phyloP scores from a whole-genome alignment of 2,113 vertebrate genomes.

The Grammomys surdaster region DNA sequence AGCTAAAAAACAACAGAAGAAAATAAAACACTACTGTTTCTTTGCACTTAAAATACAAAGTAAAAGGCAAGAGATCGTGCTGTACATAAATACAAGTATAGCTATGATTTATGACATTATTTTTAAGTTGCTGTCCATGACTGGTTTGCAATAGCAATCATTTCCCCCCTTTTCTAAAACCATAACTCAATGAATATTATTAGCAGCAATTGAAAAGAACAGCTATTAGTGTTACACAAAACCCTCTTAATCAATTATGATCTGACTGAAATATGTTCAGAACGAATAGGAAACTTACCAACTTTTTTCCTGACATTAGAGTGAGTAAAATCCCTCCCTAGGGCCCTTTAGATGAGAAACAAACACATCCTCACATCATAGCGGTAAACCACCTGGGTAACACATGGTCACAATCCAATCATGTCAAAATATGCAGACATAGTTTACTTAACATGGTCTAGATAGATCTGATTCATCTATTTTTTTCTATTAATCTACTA shows the following conservation, averaged over 20 bases:
- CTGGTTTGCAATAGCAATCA: slow-evolving; percentile 80
- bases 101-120: slow-evolving; percentile 84
- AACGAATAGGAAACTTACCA: slow-evolving; percentile 73
- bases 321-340: slow-evolving; percentile 78
- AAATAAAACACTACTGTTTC: slow-evolving; percentile 78
- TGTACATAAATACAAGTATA: slow-evolving; percentile 89
- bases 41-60: slow-evolving; percentile 81
- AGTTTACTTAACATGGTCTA: not conserved
- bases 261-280: slow-evolving; percentile 77
- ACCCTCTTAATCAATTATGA: slow-evolving; percentile 73
- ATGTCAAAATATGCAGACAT: slow-evolving; percentile 13
- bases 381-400: not conserved
- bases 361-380: not conserved
- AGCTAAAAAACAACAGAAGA: slow-evolving; percentile 85
- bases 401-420: not conserved
- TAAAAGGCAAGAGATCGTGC: slow-evolving; percentile 84
- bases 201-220: slow-evolving; percentile 61
- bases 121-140: slow-evolving; percentile 79
- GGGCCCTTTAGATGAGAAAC: slow-evolving; percentile 52
- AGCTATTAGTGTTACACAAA: slow-evolving; percentile 51
- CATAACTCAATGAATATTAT: slow-evolving; percentile 74
- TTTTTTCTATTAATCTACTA: no score
- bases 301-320: slow-evolving; percentile 76
- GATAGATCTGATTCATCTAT: not conserved
- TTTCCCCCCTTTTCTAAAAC: slow-evolving; percentile 77